A percentile compares a stretch with the other conserved stretches of the same genome.
phyloP scores from a whole-genome alignment of 1,140 invertebrate genomes.

The Lepidostoma basale region DNA sequence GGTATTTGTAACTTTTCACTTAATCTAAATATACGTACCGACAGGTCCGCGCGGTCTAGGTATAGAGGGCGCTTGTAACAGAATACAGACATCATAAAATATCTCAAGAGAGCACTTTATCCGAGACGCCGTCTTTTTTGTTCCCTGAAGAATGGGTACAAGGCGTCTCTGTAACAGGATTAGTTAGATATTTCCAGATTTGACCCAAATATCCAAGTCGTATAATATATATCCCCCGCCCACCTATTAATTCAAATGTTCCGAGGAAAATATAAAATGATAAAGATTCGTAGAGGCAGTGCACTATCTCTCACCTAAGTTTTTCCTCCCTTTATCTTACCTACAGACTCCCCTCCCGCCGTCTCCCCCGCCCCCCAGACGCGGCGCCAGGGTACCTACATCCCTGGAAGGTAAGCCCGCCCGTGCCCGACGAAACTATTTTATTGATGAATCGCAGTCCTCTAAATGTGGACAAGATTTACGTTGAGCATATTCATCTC shows the following conservation, averaged over 20 bases:
- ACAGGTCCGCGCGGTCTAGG: neutral
- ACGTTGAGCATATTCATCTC: no score
- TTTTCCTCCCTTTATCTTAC: conserved; percentile 45
- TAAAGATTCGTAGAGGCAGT: conserved; percentile 39
- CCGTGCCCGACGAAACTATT: conserved; percentile 31
- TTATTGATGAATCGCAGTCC: conserved; percentile 4
- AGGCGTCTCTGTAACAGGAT: conserved; percentile 32
- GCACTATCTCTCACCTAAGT: conserved; percentile 47
- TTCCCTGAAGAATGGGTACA: conserved; percentile 33
- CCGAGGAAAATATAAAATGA: conserved; percentile 38
- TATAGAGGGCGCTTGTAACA: conserved; percentile 15
- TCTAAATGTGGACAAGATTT: no score
- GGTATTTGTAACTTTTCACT: neutral
- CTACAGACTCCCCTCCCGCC: conserved; percentile 19
- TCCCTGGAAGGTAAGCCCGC: conserved; percentile 39
- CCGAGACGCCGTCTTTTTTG: conserved; percentile 21
- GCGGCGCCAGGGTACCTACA: conserved; percentile 44
- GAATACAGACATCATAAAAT: conserved; percentile 29
- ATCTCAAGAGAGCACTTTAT: conserved; percentile 16
- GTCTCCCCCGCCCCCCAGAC: conserved; percentile 6
- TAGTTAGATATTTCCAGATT: conserved; percentile 34
- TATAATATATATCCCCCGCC: conserved; percentile 25
- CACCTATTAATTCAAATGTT: conserved; percentile 42
- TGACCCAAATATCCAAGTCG: conserved; percentile 41
- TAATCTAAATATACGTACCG: neutral